phyloP scores from a whole-genome alignment of 2,113 vertebrate genomes.

The Rafetus swinhoei region DNA sequence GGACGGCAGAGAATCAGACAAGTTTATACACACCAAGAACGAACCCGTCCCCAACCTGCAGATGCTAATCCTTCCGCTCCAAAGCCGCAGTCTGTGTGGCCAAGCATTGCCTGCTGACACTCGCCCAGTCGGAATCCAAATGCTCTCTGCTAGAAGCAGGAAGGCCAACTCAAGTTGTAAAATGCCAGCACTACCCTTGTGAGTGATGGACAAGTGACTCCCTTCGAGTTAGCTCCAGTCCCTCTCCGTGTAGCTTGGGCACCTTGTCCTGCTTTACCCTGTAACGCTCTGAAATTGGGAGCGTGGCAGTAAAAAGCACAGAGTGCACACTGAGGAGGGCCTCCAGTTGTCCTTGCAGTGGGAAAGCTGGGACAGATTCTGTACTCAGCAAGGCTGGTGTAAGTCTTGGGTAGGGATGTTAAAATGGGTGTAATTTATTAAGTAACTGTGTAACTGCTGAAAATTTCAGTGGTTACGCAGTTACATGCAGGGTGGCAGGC shows the following conservation, averaged over 20 bases:
- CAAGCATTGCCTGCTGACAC: not conserved
- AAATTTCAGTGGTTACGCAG: too few species aligned
- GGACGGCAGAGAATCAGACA: not conserved
- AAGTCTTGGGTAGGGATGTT: not conserved
- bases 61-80: not conserved
- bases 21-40: not conserved
- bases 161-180: not conserved
- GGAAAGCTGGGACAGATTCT: not conserved
- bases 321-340: fast-evolving
- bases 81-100: not conserved
- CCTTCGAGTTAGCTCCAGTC: not conserved
- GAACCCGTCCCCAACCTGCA: not conserved
- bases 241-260: not conserved
- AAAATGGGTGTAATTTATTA: too few species aligned
- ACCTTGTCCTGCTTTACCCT: not conserved
- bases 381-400: not conserved
- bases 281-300: not conserved
- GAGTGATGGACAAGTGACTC: not conserved
- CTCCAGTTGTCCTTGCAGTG: not conserved
- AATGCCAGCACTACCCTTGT: not conserved
- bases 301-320: fast-evolving
- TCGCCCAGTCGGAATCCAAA: fast-evolving
- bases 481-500: too few species aligned
- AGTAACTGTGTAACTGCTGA: too few species aligned
- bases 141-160: not conserved